phyloP scores from a whole-genome alignment of 2,888 invertebrate species.

The Choreutis nemorana region DNA sequence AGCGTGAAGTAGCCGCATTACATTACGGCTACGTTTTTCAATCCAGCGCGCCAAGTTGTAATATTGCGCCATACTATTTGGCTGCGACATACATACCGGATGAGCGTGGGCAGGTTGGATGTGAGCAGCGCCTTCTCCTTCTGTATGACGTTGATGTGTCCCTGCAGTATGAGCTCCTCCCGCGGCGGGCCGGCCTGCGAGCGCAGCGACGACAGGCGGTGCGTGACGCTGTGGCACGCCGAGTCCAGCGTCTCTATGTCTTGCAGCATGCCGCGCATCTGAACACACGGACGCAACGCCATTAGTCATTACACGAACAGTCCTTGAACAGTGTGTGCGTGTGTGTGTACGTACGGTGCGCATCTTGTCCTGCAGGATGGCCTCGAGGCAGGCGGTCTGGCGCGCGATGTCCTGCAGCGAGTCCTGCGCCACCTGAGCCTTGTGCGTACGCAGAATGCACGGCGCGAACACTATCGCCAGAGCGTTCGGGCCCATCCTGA shows the following conservation, averaged over 20 bases:
- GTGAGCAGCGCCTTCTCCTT: constrained; percentile 85
- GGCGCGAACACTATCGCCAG: constrained; percentile 95
- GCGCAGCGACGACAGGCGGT: constrained; percentile 79
- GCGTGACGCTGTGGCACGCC: constrained; percentile 85
- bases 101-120: constrained; percentile 79
- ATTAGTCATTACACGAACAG: constrained; percentile 3
- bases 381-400: constrained; percentile 90
- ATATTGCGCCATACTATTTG: too few relatives aligned
- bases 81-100: constrained; percentile 53
- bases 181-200: constrained; percentile 59
- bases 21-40: too few relatives aligned
- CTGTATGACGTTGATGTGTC: constrained; percentile 81
- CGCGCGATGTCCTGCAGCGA: constrained; percentile 89
- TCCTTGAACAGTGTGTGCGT: background rate
- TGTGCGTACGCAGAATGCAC: constrained; percentile 89
- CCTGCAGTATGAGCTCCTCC: constrained; percentile 78
- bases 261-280: constrained; percentile 84
- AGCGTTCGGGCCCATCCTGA: constrained; percentile 88
- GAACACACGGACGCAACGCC: constrained; percentile 25
- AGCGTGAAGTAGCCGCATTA: too few relatives aligned
- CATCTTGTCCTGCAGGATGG: constrained; percentile 88
- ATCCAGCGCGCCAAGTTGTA: too few relatives aligned
- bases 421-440: constrained; percentile 88
- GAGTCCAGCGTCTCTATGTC: constrained; percentile 91
- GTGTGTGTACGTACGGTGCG: constrained; percentile 33